These are phyloP conservation scores for Cerceris ruficornis DNA, from an alignment of 2,888 invertebrate genomes.

Conservation along the genomic window DNA sequence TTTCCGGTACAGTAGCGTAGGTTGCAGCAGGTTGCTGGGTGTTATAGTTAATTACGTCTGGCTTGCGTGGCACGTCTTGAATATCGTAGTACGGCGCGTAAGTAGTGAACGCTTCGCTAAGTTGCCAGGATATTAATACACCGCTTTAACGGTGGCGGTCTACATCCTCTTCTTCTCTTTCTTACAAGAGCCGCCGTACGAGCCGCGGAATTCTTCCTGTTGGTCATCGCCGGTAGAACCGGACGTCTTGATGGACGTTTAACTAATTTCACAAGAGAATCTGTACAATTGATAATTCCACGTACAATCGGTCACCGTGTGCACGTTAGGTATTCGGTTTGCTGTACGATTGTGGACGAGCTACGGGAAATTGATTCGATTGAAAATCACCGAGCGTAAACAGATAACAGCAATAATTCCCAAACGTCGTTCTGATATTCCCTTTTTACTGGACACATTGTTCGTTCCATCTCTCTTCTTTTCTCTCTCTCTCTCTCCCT, in stretches of 20 bases:
- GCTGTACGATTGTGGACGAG: constrained; percentile 4
- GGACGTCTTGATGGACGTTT: too few species aligned
- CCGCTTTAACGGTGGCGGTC: constrained; percentile 56
- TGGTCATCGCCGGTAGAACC: not conserved
- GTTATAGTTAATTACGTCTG: constrained; percentile 66
- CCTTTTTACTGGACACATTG: constrained; percentile 34
- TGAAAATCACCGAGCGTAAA: constrained; percentile 62
- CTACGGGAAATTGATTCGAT: constrained; percentile 50
- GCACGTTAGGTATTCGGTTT: constrained; percentile 11
- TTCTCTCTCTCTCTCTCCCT: not conserved
- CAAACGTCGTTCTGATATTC: constrained; percentile 30
- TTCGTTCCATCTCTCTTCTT: constrained; percentile 4
- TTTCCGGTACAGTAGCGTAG: constrained; percentile 6
- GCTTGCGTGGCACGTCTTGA: constrained; percentile 47
- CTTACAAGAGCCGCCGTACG: not conserved
- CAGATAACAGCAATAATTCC: constrained; percentile 62
- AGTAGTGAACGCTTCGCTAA: constrained; percentile 66
- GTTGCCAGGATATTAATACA: constrained; percentile 68
- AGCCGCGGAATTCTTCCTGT: not conserved
- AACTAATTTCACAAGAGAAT: too few species aligned
- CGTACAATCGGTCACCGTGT: not conserved
- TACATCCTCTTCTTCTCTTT: constrained; percentile 20
- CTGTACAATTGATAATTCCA: too few species aligned
- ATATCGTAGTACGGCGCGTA: constrained; percentile 44
- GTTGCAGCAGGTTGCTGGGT: constrained; percentile 46